Evolutionary conservation across 2,797 vertebrate species (phyloP).

Genomic region (Myotis myotis): DNA sequence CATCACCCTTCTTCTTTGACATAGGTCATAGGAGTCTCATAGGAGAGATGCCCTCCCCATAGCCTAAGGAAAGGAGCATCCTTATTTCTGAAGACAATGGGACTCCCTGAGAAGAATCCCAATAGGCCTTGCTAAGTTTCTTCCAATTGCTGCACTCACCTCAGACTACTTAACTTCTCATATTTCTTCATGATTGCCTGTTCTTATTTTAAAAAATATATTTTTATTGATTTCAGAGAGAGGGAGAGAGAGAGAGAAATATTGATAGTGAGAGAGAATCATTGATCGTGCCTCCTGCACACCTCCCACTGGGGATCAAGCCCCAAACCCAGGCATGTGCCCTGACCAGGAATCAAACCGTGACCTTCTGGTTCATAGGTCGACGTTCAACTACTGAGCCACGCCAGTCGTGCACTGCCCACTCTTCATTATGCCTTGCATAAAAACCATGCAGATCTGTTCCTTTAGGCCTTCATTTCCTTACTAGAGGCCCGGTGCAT

Average conservation of each 20-base stretch:
- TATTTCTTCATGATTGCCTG: accelerated
- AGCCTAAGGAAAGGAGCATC: not conserved
- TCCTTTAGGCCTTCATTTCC: not conserved
- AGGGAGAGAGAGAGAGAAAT: too few species aligned
- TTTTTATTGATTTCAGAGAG: too few species aligned
- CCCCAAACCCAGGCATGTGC: too few species aligned
- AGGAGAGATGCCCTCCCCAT: not conserved
- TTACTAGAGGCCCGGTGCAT: too few species aligned
- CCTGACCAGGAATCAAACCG: too few species aligned
- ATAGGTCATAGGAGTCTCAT: not conserved
- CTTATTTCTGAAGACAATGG: not conserved
- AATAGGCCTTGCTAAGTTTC: not conserved
- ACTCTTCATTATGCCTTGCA: accelerated
- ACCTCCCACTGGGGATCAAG: too few species aligned
- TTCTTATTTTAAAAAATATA: too few species aligned
- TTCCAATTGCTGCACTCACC: not conserved
- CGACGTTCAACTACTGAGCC: too few species aligned
- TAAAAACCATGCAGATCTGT: not conserved
- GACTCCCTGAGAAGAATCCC: not conserved
- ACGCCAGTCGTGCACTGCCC: not conserved
- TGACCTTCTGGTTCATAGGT: too few species aligned
- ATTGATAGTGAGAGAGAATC: too few species aligned
- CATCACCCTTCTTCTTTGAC: not conserved
- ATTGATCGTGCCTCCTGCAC: too few species aligned
- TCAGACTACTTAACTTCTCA: not conserved